Conservation (phyloP, 2,888 invertebrate genomes). For the Muscina levida region DNA sequence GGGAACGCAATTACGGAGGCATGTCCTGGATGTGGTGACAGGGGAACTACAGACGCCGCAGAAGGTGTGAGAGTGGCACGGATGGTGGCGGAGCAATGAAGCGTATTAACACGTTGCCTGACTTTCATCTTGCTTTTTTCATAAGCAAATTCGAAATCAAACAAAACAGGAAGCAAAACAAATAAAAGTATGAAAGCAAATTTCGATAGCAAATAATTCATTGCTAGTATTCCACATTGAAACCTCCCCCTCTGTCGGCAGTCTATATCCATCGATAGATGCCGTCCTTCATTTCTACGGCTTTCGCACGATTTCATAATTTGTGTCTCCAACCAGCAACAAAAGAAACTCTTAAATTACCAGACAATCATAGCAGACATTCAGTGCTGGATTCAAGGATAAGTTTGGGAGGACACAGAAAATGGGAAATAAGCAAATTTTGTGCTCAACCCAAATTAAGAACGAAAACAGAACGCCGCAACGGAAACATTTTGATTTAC, state of each 20-base stretch:
- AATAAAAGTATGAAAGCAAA: conserved; percentile 45
- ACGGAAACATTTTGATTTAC: conserved; percentile 65
- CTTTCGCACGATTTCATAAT: conserved; percentile 58
- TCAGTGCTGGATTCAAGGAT: conserved; percentile 38
- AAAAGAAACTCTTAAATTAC: conserved; percentile 20
- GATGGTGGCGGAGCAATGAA: conserved; percentile 60
- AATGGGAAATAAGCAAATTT: conserved; percentile 63
- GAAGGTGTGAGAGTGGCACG: conserved; percentile 35
- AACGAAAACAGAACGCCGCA: conserved; percentile 27
- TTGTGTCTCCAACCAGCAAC: conserved; percentile 33
- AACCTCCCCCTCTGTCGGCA: background rate
- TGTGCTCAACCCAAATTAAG: conserved; percentile 20
- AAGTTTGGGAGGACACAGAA: conserved; percentile 15
- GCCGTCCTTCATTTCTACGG: conserved; percentile 35
- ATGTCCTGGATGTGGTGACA: conserved; percentile 40
- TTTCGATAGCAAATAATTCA: conserved; percentile 59
- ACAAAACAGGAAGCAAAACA: conserved; percentile 55
- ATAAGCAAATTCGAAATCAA: conserved; percentile 55
- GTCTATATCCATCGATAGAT: background rate
- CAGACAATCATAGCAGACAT: conserved; percentile 45
- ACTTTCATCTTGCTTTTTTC: conserved; percentile 34
- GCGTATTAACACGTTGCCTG: conserved; percentile 64
- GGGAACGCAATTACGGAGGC: conserved; percentile 64
- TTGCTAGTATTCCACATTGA: background rate
- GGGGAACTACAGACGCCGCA: conserved; percentile 22